Evolutionary conservation across 2,888 invertebrate species (phyloP), one percentile per base, ranked within the genome.

Genomic region (Drosophila paramelanica): DNA sequence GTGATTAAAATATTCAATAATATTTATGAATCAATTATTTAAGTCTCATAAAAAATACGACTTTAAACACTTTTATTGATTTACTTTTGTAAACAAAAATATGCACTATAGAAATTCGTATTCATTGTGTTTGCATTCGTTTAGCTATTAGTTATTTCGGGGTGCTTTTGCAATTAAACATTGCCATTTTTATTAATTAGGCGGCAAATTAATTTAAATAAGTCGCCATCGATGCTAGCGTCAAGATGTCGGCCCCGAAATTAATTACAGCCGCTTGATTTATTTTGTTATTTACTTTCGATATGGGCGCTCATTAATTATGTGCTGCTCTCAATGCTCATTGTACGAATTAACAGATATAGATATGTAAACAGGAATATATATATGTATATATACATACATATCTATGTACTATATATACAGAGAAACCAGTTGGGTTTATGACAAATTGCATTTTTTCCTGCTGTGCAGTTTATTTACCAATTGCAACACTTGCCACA

Each of bases 161-260:
- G 20, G 8, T 41, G 41, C 17, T 17, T 14, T 17, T 41, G 14
- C 49, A 62, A 45, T 42, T 57, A 25, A 45, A 59, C 39, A 52
- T 61, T 47, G 45, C 31, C 38, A 17, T 57, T 65, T 55, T 31
- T 45, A 74, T 71, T 76, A 74, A 76, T 67, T 56, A 60, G 67
- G 53, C 56, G 47, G 58, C 65, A 60, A 77, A 75, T 75, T 75
- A 68, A 75, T 77, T 77, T 72, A 75, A 72, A 74, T 66, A 67
- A 66, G 53, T 61, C 56, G 58, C 66, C 70, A 66, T 66, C 59
- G 57, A 49, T 65, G 50, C 43, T 52, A 66, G 45, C 72, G 61
- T 67, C 73, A 71, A 73, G 71, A 71, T 60, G 71, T 71, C 55
- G 60, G 60, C 68, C 46, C 64, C 42, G 56, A 73, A 65, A 74